Evolutionary conservation across 2,888 invertebrate genomes (phyloP), one percentile per base, ranked within the genome.

Genomic region (Liopterus haemorrhoidalis): DNA sequence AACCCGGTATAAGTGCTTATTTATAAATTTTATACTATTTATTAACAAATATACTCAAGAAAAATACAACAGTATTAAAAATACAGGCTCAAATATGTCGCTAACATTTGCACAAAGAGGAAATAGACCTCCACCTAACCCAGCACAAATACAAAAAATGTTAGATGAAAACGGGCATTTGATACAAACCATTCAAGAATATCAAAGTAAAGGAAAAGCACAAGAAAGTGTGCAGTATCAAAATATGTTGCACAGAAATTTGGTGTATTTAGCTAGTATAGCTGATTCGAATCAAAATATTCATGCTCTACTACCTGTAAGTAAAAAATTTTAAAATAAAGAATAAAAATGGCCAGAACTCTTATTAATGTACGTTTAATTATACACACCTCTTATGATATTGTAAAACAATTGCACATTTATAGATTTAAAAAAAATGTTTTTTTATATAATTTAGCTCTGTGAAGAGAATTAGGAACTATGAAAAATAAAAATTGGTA

Each of bases 251-350:
- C 97, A 99, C 65, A 75, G 95, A 54, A 99, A 99, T 72, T 76
- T 99, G 49, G 90, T 96, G 0, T 96, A 94, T 67, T 73, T 99
- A 57, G 95, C 96, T 5, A 91, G 93, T 18, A 79, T 97, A 48
- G 96, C 96, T n/a, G 97, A 99, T 72, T 85, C 91, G 12, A 88
- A 87, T 64, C 93, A 93, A 72, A 94, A 92, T 70, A 85, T 94
- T 53, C 86, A 89, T 64, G 81, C 84, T 45, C 75, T 93, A 57
- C 71, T 94, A 61, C 94, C 94, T 60, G 93, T 93, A 77, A 80
- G 76, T 68, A n/a, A n/a, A n/a, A n/a, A n/a, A n/a, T n/a, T n/a
- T n/a, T n/a, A 68, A 68, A 45, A 67, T 67, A 52, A 16, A 15
- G 16, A n/a, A n/a, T n/a, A n/a, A n/a, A n/a, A n/a, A n/a, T n/a